Evolutionary conservation across 2,888 invertebrate species (phyloP).

Genomic region (Apantesis nais): DNA sequence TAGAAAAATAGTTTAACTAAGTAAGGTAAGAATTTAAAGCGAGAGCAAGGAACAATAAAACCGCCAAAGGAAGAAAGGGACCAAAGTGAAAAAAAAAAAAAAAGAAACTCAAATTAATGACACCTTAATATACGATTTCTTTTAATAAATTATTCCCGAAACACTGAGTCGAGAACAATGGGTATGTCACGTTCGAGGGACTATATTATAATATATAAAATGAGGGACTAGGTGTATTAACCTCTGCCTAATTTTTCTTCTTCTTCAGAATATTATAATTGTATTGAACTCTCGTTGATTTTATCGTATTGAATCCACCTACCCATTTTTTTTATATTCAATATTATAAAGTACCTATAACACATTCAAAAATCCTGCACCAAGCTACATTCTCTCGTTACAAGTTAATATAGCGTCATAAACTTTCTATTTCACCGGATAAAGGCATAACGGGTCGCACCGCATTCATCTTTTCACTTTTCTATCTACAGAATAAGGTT

Average conservation of each 20-base stretch:
- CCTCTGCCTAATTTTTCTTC: too few relatives aligned
- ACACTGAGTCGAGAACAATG: background rate
- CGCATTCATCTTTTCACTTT: slow-evolving; percentile 67
- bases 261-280: too few relatives aligned
- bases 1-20: too few relatives aligned
- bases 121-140: background rate
- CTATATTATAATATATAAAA: too few relatives aligned
- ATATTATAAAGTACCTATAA: slow-evolving; percentile 17
- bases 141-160: background rate
- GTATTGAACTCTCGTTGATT: background rate
- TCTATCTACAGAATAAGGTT: slow-evolving; percentile 62
- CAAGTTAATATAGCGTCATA: slow-evolving; percentile 38
- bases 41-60: too few relatives aligned
- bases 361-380: background rate
- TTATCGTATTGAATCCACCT: background rate
- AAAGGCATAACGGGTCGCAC: slow-evolving; percentile 61
- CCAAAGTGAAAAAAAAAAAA: too few relatives aligned
- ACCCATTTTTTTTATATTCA: background rate
- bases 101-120: too few relatives aligned
- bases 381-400: background rate
- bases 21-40: too few relatives aligned
- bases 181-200: too few relatives aligned
- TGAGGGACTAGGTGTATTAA: too few relatives aligned
- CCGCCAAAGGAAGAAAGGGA: background rate
- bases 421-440: slow-evolving; percentile 56